A percentile compares a stretch with the other conserved stretches of the same genome.
Evolutionary conservation across 2,797 vertebrate genomes (phyloP).

Genomic region (Sylvilagus floridanus): DNA sequence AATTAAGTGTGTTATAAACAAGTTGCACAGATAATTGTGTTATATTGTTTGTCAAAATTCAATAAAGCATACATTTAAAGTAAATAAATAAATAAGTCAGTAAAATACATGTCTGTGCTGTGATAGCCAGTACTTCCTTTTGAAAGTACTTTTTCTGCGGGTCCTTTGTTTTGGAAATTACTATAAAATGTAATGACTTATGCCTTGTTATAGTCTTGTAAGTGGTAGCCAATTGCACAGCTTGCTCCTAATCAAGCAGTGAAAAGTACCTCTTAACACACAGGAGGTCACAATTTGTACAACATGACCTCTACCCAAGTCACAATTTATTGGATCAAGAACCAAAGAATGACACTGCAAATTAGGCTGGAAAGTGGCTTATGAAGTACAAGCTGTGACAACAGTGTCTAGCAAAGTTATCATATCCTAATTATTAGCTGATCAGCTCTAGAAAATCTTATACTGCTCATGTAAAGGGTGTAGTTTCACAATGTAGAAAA

Average conservation of each 20-base stretch:
- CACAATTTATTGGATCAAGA: neutral
- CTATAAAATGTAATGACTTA: constrained; percentile 33
- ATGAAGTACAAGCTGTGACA: neutral
- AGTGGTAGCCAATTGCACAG: neutral
- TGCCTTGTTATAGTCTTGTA: neutral
- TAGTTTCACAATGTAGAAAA: neutral
- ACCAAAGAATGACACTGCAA: neutral
- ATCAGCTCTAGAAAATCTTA: neutral
- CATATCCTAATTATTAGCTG: constrained; percentile 21
- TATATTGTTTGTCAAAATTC: no score
- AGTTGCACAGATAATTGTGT: no score
- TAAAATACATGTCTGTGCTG: neutral
- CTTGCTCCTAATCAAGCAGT: neutral
- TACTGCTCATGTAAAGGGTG: neutral
- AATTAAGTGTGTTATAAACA: no score
- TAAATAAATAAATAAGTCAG: no score
- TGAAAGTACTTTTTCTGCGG: neutral
- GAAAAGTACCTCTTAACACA: constrained; percentile 30
- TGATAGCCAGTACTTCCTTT: neutral
- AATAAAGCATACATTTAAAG: no score
- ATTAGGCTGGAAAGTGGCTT: neutral
- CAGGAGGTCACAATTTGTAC: neutral
- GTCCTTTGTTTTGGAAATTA: constrained; percentile 16
- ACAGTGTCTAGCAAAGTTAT: neutral
- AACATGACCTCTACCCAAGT: neutral